Evolutionary conservation across 2,113 vertebrate species (phyloP).

Genomic region (Tautogolabrus adspersus): DNA sequence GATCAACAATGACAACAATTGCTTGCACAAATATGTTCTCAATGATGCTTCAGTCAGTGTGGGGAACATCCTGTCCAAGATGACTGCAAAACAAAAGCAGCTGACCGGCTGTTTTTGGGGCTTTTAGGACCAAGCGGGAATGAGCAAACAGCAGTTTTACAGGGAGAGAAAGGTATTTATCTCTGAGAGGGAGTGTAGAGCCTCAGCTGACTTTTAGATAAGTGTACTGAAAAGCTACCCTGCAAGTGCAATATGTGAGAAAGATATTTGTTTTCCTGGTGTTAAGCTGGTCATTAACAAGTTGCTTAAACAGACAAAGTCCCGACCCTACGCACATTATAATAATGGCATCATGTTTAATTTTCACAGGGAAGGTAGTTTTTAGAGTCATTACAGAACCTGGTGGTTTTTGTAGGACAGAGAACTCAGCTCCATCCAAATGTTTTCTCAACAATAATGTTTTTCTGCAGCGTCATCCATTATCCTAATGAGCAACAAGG

Average conservation of each 20-base stretch:
- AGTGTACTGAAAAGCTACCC: neutral
- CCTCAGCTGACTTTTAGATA: neutral
- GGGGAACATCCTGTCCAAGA: neutral
- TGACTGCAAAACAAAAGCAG: neutral
- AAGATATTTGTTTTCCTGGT: neutral
- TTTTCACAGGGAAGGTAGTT: neutral
- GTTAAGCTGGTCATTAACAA: neutral
- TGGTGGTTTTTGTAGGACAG: neutral
- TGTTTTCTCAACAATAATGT: neutral
- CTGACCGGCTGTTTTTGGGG: too few relatives aligned
- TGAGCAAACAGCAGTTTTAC: neutral
- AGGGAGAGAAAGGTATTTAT: neutral
- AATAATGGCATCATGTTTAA: neutral
- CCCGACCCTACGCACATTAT: neutral
- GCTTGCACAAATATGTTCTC: too few relatives aligned
- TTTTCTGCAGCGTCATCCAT: neutral
- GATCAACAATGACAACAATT: too few relatives aligned
- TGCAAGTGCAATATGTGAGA: neutral
- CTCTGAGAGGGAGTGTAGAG: neutral
- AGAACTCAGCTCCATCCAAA: neutral
- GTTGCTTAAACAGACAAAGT: neutral
- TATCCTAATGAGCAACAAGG: constrained; percentile 17
- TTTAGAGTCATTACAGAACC: neutral
- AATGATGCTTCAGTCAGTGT: neutral
- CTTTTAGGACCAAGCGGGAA: neutral